Conservation (phyloP, 2,888 invertebrate species). For the Dichetophora obliterata region DNA sequence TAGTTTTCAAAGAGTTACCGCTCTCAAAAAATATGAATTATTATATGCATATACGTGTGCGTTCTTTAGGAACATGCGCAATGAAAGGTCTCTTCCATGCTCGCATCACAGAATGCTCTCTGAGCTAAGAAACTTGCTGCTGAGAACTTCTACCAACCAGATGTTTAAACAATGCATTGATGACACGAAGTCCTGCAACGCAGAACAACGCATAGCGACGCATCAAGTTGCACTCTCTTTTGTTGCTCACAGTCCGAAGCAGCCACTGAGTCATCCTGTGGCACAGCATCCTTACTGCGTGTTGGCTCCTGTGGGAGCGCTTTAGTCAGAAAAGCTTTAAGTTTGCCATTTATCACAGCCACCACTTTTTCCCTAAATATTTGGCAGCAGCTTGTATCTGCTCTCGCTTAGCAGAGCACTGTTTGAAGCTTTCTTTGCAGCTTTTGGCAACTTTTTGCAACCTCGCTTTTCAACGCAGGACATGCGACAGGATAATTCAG, state of each 20-base stretch:
- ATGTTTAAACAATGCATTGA: neutral
- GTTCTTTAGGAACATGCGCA: too few relatives aligned
- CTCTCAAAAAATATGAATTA: too few relatives aligned
- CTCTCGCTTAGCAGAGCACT: neutral
- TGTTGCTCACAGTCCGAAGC: neutral
- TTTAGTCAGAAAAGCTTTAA: too few relatives aligned
- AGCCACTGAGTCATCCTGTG: too few relatives aligned
- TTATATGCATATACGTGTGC: too few relatives aligned
- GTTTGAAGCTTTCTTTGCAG: neutral
- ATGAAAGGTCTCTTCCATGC: too few relatives aligned
- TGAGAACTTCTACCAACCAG: too few relatives aligned
- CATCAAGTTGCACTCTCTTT: neutral
- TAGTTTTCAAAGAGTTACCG: too few relatives aligned
- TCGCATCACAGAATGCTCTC: too few relatives aligned
- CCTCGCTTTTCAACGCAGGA: neutral
- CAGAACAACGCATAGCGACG: conserved; percentile 15
- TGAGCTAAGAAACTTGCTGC: too few relatives aligned
- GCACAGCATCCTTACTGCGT: neutral
- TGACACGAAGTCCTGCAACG: neutral
- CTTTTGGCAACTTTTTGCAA: neutral
- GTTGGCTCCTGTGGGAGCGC: too few relatives aligned
- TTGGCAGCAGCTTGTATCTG: neutral
- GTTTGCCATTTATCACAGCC: too few relatives aligned
- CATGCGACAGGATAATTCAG: conserved; percentile 47
- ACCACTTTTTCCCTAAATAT: neutral